These are phyloP conservation scores for Anaspis maculata DNA, from an alignment of 2,888 invertebrate genomes.

Conservation along the genomic window DNA sequence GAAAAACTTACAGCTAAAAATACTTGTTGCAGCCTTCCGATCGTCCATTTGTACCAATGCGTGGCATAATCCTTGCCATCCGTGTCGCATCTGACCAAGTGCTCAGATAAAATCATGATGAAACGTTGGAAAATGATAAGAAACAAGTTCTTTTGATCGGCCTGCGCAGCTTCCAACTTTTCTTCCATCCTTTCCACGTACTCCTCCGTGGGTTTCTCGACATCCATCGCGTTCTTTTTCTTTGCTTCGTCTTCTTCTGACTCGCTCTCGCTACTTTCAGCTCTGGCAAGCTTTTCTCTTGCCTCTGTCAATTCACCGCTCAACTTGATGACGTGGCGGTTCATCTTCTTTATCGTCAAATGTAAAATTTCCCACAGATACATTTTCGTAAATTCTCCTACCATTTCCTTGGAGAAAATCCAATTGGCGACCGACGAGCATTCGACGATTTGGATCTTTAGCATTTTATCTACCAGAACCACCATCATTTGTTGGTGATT, in stretches of 20 bases:
- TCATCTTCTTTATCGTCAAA: constrained; percentile 93
- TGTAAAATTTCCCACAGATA: constrained; percentile 97
- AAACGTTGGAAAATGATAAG: constrained; percentile 96
- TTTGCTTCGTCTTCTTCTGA: constrained; percentile 51
- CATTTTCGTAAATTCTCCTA: constrained; percentile 80
- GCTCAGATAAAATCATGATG: constrained; percentile 95
- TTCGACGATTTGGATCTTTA: constrained; percentile 95
- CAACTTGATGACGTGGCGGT: constrained; percentile 84
- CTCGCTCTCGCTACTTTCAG: constrained; percentile 76
- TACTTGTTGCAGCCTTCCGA: constrained; percentile 89
- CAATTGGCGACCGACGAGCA: constrained; percentile 96
- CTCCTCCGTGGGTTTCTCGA: constrained; percentile 65
- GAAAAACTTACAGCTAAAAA: constrained; percentile 70
- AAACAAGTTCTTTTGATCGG: constrained; percentile 94
- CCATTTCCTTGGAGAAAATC: constrained; percentile 95
- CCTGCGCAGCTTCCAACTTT: constrained; percentile 85
- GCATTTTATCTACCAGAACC: constrained; percentile 91
- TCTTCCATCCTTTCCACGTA: constrained; percentile 95
- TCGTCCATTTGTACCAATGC: constrained; percentile 93
- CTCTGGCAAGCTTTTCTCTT: constrained; percentile 75
- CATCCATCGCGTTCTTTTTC: constrained; percentile 38
- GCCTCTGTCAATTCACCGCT: constrained; percentile 75
- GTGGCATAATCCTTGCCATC: constrained; percentile 90
- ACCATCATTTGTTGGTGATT: constrained; percentile 96
- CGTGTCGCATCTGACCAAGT: constrained; percentile 86